phyloP scores from a whole-genome alignment of 2,113 vertebrate genomes.

The Zeus faber region DNA sequence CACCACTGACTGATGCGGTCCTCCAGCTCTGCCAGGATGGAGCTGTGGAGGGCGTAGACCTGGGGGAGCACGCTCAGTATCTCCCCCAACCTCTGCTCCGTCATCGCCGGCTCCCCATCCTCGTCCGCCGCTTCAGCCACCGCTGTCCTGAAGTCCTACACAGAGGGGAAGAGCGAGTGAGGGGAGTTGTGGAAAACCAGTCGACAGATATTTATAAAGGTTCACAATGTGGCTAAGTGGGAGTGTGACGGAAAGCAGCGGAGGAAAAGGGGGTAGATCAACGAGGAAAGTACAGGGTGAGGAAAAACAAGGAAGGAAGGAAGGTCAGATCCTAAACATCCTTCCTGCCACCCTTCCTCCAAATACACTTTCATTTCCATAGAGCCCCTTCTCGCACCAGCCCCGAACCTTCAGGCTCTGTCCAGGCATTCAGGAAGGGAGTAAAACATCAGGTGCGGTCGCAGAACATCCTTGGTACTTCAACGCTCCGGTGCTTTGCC shows the following conservation, averaged over 20 bases:
- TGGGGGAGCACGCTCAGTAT: conserved; percentile 82
- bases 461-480: conserved; percentile 51
- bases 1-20: conserved; percentile 85
- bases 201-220: no score
- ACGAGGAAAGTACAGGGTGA: conserved; percentile 39
- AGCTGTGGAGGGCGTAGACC: conserved; percentile 83
- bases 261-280: conserved; percentile 22
- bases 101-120: conserved; percentile 70
- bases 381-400: not conserved
- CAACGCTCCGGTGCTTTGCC: not conserved
- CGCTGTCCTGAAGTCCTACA: conserved; percentile 83
- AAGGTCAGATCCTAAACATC: conserved; percentile 71
- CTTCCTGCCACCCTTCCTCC: conserved; percentile 60
- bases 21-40: conserved; percentile 83
- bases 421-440: conserved; percentile 68
- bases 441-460: conserved; percentile 60
- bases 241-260: conserved; percentile 16
- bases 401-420: conserved; percentile 33
- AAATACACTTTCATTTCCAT: conserved; percentile 35
- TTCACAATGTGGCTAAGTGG: no score
- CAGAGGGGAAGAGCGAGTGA: conserved; percentile 25
- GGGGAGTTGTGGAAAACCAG: conserved; percentile 11
- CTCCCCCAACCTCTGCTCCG: conserved; percentile 76
- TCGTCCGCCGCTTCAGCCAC: conserved; percentile 69
- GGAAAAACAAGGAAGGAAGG: conserved; percentile 51